Conservation (phyloP, 2,113 vertebrate genomes). For the Rhinoderma darwinii region DNA sequence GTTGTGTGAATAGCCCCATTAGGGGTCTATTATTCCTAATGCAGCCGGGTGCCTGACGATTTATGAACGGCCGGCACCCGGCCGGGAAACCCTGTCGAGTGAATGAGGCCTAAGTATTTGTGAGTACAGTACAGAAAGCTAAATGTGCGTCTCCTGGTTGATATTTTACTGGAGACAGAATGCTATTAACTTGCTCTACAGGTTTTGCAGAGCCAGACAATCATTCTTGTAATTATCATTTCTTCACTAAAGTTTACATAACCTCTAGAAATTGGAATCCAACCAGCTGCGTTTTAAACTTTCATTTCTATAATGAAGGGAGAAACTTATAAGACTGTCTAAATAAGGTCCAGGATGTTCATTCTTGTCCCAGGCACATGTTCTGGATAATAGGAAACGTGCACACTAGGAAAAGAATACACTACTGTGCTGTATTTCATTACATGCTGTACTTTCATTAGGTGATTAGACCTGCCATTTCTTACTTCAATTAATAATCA, state of each 20-base stretch:
- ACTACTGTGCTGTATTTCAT: neutral
- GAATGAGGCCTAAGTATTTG: neutral
- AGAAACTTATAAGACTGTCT: neutral
- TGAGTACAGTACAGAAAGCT: neutral
- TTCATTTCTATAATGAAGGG: slow-evolving; percentile 36
- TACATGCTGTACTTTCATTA: neutral
- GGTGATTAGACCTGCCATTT: neutral
- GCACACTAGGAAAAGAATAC: neutral
- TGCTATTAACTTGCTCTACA: slow-evolving; percentile 52
- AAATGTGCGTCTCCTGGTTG: slow-evolving; percentile 12
- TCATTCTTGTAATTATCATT: slow-evolving; percentile 46
- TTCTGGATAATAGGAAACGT: neutral
- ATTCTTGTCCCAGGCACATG: slow-evolving; percentile 17
- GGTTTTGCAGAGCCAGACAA: slow-evolving; percentile 47
- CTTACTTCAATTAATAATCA: neutral
- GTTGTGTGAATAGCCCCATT: too few relatives aligned
- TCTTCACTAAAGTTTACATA: slow-evolving; percentile 50
- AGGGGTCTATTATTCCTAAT: too few relatives aligned
- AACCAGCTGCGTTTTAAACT: slow-evolving; percentile 36
- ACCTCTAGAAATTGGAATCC: slow-evolving; percentile 49
- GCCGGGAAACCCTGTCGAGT: too few relatives aligned
- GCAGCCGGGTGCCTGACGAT: too few relatives aligned
- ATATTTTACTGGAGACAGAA: slow-evolving; percentile 44
- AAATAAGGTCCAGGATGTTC: slow-evolving; percentile 13
- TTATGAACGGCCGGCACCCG: too few relatives aligned